Evolutionary conservation across 37 sponge, comb jelly and placozoan genomes (phyloP), one percentile per base, ranked within the genome.

Genomic region (Beroe forskalii): DNA sequence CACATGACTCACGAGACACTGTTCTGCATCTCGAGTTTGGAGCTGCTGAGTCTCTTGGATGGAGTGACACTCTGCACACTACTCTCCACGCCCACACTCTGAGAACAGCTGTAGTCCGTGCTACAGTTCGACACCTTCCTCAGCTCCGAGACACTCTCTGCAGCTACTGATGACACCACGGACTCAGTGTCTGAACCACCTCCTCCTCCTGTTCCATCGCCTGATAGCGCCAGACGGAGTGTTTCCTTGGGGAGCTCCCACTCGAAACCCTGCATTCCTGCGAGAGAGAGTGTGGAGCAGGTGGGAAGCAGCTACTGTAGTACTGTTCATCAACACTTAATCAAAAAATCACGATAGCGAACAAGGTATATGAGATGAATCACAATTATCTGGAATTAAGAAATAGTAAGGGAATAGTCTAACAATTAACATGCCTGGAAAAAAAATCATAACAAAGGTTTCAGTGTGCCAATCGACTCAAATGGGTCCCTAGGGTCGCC

Each of bases 161-260:
- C 55, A 12, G 55, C 55, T 6, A 48, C 55, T 12, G 55, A 48
- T 48, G 86, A 80, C 40, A 30, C 44, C 1, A 80, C 30, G 9
- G 86, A 80, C 40, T 80, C 86, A 24, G 55, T 44, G 28, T 80
- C 44, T 24, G 55, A 41, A 3, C 14, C 48, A n/a, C n/a, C n/a
- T n/a, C n/a, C n/a, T n/a, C n/a, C n/a, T n/a, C n/a, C n/a, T n/a
- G n/a, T n/a, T 12, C 3, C 22, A 23, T 80, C 86, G 20, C 55
- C 55, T 9, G n/a, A 37, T 6, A 23, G 8, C 1, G 40, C 30
- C 4, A 80, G 28, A 28, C 72, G 72, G 35, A 35, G 37, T 43
- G 86, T 80, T 23, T 80, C 86, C 35, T 41, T 41, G 48, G 86
- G 86, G 30, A 80, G 86, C 55, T 80, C 48, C 55, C 55, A 80